A percentile compares a stretch with the other conserved stretches of the same genome.
Conservation (phyloP, 2,888 invertebrate genomes). For the Ophion slaviceki region DNA sequence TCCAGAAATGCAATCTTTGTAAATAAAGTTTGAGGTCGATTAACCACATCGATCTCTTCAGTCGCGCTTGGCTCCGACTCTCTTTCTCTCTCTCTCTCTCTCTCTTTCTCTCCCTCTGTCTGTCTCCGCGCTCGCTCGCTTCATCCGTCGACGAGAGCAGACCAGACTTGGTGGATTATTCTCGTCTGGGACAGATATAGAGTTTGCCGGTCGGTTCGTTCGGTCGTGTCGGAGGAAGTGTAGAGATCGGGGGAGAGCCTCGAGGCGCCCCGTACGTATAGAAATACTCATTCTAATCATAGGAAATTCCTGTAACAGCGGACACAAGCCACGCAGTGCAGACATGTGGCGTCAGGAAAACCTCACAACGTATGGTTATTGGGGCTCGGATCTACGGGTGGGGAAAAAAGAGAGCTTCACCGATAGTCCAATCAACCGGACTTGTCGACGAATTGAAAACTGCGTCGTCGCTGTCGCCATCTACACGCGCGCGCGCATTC, state of each 20-base stretch:
- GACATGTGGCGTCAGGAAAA: conserved; percentile 24
- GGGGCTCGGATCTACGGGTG: neutral
- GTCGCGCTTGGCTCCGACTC: conserved; percentile 19
- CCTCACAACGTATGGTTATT: conserved; percentile 29
- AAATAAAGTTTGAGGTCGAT: conserved; percentile 42
- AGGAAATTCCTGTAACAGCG: conserved; percentile 81
- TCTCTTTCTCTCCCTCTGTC: neutral
- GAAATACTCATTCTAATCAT: conserved; percentile 83
- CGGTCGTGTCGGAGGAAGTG: conserved; percentile 58
- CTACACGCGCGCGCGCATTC: neutral
- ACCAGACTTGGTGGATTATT: conserved; percentile 68
- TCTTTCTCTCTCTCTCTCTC: neutral
- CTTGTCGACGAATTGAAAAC: neutral
- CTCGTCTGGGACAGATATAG: conserved; percentile 67
- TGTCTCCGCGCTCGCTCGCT: conserved; percentile 14
- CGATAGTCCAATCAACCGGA: conserved; percentile 16
- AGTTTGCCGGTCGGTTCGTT: conserved; percentile 64
- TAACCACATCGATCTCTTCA: conserved; percentile 48
- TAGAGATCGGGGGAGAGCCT: conserved; percentile 60
- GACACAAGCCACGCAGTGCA: conserved; percentile 37
- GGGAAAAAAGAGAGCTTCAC: neutral
- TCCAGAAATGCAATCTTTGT: conserved; percentile 20
- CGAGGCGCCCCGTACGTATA: conserved; percentile 72
- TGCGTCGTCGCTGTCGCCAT: neutral
- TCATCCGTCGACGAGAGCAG: conserved; percentile 58